These are phyloP conservation scores for Apostichopus leukothele DNA, from an alignment of 53 echinoderm and acorn worm species.

Conservation along the genomic window DNA sequence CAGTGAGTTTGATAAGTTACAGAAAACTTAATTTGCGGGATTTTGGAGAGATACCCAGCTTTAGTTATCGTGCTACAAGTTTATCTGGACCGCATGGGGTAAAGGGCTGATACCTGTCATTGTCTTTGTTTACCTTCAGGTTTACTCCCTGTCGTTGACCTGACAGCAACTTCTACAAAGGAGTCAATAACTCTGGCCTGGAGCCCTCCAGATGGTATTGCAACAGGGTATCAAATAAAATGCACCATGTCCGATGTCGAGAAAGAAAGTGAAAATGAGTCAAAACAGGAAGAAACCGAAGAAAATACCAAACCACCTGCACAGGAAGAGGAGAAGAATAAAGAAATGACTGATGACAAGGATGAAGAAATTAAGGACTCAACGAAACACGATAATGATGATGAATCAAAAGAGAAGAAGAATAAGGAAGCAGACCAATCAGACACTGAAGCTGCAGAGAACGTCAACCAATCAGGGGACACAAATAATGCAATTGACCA, in stretches of 20 bases:
- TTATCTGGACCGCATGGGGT: no score
- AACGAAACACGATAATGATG: neutral
- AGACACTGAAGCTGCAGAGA: neutral
- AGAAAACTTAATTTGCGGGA: no score
- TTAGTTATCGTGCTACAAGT: no score
- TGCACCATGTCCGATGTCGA: neutral
- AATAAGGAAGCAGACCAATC: neutral
- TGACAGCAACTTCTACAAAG: constrained; percentile 14
- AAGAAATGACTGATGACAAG: neutral
- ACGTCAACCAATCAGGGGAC: constrained; percentile 4
- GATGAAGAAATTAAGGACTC: neutral
- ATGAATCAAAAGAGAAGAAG: constrained; percentile 16
- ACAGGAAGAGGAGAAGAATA: neutral
- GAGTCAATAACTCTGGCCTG: constrained; percentile 18
- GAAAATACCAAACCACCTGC: neutral
- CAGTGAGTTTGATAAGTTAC: no score
- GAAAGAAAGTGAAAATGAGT: neutral
- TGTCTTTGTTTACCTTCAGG: neutral
- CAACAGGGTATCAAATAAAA: constrained; percentile 29
- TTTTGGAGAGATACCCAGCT: no score
- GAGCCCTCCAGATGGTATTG: constrained; percentile 28
- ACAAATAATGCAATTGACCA: neutral
- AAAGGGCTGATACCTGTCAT: no score
- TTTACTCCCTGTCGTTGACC: constrained; percentile 32
- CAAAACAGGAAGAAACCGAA: neutral